Evolutionary conservation across 2,113 vertebrate species (phyloP).

Genomic region (Equus przewalskii): DNA sequence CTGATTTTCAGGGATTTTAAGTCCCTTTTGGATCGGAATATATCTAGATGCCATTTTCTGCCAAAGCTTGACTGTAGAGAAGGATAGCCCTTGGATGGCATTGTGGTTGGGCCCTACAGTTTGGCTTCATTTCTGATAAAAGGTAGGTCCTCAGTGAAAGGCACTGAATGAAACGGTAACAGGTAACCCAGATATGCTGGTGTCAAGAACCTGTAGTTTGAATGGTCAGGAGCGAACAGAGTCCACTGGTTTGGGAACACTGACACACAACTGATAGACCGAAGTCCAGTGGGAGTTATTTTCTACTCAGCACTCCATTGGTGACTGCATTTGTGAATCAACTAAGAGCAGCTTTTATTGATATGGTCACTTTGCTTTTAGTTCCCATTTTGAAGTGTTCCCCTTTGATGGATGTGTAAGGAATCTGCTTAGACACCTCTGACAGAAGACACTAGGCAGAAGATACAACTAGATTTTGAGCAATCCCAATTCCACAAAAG

Average conservation of each 20-base stretch:
- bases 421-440: constrained; percentile 67
- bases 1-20: neutral
- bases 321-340: constrained; percentile 70
- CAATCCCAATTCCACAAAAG: constrained; percentile 76
- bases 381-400: constrained; percentile 81
- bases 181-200: neutral
- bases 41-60: neutral
- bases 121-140: constrained; percentile 37
- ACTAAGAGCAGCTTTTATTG: constrained; percentile 72
- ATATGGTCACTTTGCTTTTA: constrained; percentile 82
- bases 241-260: neutral
- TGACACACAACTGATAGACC: neutral
- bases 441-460: constrained; percentile 78
- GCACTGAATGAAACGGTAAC: neutral
- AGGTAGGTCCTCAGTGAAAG: neutral
- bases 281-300: constrained; percentile 57
- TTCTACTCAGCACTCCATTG: constrained; percentile 58
- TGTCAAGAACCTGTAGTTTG: neutral
- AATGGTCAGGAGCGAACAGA: neutral
- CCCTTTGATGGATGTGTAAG: constrained; percentile 79
- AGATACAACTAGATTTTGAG: constrained; percentile 83
- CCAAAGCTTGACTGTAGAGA: neutral
- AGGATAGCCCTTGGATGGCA: neutral
- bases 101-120: neutral
- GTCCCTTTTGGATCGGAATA: neutral